Evolutionary conservation across 2,888 invertebrate genomes (phyloP).

Genomic region (Scaptodrosophila latifasciaeformis): DNA sequence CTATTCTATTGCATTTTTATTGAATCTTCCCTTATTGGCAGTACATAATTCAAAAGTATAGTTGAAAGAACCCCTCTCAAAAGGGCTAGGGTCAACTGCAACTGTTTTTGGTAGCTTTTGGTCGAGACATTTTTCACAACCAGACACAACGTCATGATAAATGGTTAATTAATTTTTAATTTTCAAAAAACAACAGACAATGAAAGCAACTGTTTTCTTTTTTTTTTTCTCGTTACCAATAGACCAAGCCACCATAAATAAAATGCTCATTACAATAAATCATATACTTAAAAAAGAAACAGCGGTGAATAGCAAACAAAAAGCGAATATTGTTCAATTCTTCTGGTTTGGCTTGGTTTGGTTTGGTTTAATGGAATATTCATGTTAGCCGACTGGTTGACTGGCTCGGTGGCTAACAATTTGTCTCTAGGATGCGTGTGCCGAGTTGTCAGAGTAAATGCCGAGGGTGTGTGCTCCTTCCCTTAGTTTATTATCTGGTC

Average conservation of each 20-base stretch:
- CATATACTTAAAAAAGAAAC: constrained; percentile 36
- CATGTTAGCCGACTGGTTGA: constrained; percentile 37
- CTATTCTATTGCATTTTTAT: too few relatives aligned
- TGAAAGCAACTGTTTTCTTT: constrained; percentile 6
- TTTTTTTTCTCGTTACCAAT: constrained; percentile 18
- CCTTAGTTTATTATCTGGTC: constrained; percentile 33
- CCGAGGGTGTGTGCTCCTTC: background rate
- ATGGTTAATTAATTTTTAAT: constrained; percentile 68
- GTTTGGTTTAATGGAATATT: constrained; percentile 56
- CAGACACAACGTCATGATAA: constrained; percentile 45
- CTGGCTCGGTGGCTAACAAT: constrained; percentile 32
- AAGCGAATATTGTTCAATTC: constrained; percentile 64
- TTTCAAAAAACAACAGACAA: constrained; percentile 39
- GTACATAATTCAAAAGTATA: too few relatives aligned
- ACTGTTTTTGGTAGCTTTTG: too few relatives aligned
- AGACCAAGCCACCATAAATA: constrained; percentile 53
- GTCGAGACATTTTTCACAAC: too few relatives aligned
- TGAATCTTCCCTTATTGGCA: too few relatives aligned
- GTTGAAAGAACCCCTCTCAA: too few relatives aligned
- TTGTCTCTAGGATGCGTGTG: constrained; percentile 36
- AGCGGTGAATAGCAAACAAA: background rate
- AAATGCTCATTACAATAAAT: constrained; percentile 66
- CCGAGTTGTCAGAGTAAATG: background rate
- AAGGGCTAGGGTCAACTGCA: too few relatives aligned
- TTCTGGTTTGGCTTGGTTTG: too few relatives aligned